Evolutionary conservation across 2,113 vertebrate genomes (phyloP), one percentile per base, ranked within the genome.

Genomic region (Butastur rufipennis): DNA sequence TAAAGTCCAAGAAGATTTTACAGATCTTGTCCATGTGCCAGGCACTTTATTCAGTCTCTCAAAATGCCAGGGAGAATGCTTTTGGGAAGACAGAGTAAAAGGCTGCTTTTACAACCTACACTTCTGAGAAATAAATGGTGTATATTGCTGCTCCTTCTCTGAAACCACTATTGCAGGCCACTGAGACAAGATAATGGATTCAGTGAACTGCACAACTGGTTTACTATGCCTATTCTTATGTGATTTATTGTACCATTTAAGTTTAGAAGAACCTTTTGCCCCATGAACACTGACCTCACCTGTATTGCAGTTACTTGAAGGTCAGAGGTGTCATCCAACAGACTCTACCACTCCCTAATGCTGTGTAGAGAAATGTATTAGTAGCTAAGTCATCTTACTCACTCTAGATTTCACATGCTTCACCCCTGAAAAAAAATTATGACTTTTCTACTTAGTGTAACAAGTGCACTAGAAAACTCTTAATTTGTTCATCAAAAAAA

Each of bases 211-310:
- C 88, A 86, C 42, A 90, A 93, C n/a, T 50, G 29, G 62, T 80
- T 88, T 90, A 66, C 29, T 86, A 22, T 86, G 50, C 45, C 71
- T 90, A 53, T 95, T 90, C 43, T 16, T 81, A 21, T 36, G 45
- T 96, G 88, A 95, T 94, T 93, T 95, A 97, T 90, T 81, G 29
- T n/a, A 86, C 16, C 71, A 90, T 91, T 96, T 94, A 77, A 74
- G 62, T 65, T 95, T 53, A 77, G 79, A 93, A 88, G 75, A 86
- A 73, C 22, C 26, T 92, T 88, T 92, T 86, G 36, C 42, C 43
- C 66, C 40, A 61, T 61, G 63, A 95, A 73, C 19, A 50, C 25
- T 3, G 12, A 84, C 71, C 75, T 95, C 80, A 93, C 58, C 75
- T 61, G 36, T 80, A 86, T 34, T 82, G 62, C 67, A 83, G 75